phyloP scores from a whole-genome alignment of 2,888 invertebrate species.

The Tenthredo distinguenda region DNA sequence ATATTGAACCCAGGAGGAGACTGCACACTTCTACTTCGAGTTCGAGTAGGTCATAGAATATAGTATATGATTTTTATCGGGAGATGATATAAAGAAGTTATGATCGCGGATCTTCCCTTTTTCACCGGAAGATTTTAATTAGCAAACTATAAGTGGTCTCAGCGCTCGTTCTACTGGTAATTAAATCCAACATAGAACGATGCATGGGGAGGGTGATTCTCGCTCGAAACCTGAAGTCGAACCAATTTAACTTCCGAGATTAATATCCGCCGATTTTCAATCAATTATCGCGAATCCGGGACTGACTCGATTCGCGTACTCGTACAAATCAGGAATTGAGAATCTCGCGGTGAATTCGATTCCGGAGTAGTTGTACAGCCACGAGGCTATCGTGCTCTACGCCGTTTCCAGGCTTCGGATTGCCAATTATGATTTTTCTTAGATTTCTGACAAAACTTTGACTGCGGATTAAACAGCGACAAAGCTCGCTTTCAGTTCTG shows the following conservation, averaged over 20 bases:
- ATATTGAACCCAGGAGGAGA: background rate
- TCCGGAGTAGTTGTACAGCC: background rate
- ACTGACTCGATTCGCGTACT: background rate
- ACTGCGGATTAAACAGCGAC: background rate
- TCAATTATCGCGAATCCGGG: background rate
- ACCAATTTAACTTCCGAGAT: background rate
- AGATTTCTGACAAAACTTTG: background rate
- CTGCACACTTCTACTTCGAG: slow-evolving; percentile 23
- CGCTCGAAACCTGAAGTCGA: background rate
- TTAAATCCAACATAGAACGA: background rate
- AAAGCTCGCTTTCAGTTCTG: background rate
- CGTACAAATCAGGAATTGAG: background rate
- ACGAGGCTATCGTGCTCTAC: background rate
- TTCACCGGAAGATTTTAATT: slow-evolving; percentile 26
- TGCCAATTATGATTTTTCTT: background rate
- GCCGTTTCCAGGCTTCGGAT: background rate
- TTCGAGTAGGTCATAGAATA: slow-evolving; percentile 40
- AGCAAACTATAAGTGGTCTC: background rate
- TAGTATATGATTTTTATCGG: background rate
- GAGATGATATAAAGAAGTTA: background rate
- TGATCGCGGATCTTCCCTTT: background rate
- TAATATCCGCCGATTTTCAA: background rate
- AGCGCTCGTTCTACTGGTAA: background rate
- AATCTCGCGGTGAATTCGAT: background rate
- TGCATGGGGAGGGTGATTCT: background rate